Evolutionary conservation across 2,797 vertebrate species (phyloP), one percentile per base, ranked within the genome.

Genomic region (Streptopelia turtur): DNA sequence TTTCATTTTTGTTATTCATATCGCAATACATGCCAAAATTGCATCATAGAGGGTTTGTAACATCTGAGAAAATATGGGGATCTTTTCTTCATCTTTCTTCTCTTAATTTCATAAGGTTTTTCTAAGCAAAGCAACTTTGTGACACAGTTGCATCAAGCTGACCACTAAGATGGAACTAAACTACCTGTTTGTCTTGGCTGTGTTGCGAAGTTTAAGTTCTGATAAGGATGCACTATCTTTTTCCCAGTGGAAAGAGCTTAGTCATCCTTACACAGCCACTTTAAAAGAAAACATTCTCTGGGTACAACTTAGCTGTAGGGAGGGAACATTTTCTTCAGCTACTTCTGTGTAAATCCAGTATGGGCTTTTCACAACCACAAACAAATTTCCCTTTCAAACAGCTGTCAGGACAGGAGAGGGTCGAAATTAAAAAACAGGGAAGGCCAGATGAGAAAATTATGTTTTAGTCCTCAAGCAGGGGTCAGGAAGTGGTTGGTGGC

Each of bases 231-330:
- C 0, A 1, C 30, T 53, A 60, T 33, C 56, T 80, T 28, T 28
- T 89, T 90, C 45, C 30, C 56, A 31, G 25, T 52, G 49, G 35
- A 74, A 93, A 94, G 64, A 83, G 70, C 68, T 95, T 81, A 64
- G 83, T 94, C 70, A 84, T 81, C 64, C 66, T 91, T 68, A 87
- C 60, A 64, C 33, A 90, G 43, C 21, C 56, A 55, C 10, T 84
- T 93, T 39, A 79, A 88, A 94, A 94, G 52, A 83, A 94, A 94
- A 79, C 55, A 61, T 84, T 82, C 63, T 66, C 61, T 78, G 59
- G 41, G 64, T 49, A 84, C 65, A 93, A 88, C 91, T 47, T 66
- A 95, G 87, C 88, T 79, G 55, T 55, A 69, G 69, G 35, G 50
- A 79, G 45, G 49, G 52, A 82, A 70, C 21, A 23, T 35, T 72